These are phyloP conservation scores for Andrena chrysosceles DNA, from an alignment of 2,888 invertebrate species.

Conservation along the genomic window DNA sequence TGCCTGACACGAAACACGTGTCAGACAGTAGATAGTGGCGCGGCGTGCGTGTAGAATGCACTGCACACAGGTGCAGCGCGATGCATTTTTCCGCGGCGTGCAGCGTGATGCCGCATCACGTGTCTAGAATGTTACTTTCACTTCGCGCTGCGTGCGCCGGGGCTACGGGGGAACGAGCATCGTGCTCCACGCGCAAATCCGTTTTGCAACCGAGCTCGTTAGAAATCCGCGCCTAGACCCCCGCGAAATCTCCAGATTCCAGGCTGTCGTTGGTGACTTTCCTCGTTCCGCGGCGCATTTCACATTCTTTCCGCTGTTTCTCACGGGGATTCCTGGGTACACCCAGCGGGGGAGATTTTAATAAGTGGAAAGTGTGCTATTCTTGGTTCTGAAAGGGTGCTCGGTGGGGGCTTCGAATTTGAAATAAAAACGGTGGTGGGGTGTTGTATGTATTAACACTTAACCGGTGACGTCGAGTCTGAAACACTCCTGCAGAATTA, in stretches of 20 bases:
- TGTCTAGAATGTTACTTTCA: constrained; percentile 79
- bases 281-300: too few species aligned
- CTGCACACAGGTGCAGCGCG: constrained; percentile 54
- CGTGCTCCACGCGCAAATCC: constrained; percentile 35
- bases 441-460: too few species aligned
- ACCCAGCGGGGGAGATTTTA: too few species aligned
- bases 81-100: constrained; percentile 57
- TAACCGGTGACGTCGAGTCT: too few species aligned
- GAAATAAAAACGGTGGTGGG: too few species aligned
- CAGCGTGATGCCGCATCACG: constrained; percentile 74
- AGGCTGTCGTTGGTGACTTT: too few species aligned
- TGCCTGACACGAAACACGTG: constrained; percentile 26
- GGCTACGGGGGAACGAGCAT: constrained; percentile 12
- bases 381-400: too few species aligned
- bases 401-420: too few species aligned
- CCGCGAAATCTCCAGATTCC: not conserved
- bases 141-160: constrained; percentile 65
- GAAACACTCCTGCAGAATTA: too few species aligned
- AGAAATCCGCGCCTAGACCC: constrained; percentile 30
- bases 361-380: too few species aligned
- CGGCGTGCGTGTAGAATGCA: constrained; percentile 1
- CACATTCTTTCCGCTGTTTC: too few species aligned
- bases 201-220: constrained; percentile 52
- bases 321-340: too few species aligned
- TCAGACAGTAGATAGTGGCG: constrained; percentile 18